Percentiles rank a stretch among this genome's conserved stretches.
phyloP scores from a whole-genome alignment of 2,113 vertebrate species.

The Pelvicachromis taeniatus region DNA sequence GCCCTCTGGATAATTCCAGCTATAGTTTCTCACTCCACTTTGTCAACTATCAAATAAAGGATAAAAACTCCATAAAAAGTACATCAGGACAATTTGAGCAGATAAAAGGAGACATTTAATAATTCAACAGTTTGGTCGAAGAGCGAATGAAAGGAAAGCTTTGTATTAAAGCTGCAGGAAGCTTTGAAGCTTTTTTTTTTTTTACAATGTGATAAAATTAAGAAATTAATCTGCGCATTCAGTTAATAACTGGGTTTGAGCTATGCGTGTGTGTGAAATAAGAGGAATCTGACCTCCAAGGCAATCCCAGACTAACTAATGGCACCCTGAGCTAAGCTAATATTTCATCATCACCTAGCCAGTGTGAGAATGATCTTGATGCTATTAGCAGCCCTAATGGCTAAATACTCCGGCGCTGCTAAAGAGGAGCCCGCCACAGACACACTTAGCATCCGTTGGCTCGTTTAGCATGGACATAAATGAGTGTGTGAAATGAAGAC shows the following conservation, averaged over 20 bases:
- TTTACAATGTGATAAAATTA: not conserved
- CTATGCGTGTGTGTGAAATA: not conserved
- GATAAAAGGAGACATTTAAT: not conserved
- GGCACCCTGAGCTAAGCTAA: conserved; percentile 52
- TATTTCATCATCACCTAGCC: conserved; percentile 65
- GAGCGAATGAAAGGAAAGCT: accelerated
- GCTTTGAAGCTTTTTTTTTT: not conserved
- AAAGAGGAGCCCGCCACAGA: conserved; percentile 44
- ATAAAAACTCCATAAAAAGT: not conserved
- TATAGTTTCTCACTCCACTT: not conserved
- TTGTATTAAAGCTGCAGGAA: not conserved
- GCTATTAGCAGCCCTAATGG: conserved; percentile 65
- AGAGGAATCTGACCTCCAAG: conserved; percentile 57
- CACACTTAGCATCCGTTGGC: conserved; percentile 53
- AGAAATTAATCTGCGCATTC: conserved; percentile 4
- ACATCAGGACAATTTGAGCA: not conserved
- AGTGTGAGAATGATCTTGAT: conserved; percentile 55
- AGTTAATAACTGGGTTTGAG: conserved; percentile 32
- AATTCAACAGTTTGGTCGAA: not conserved
- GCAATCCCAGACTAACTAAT: conserved; percentile 56
- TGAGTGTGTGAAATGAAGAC: conserved; percentile 56
- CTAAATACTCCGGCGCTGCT: conserved; percentile 58
- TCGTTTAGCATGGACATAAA: conserved; percentile 55
- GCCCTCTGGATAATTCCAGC: not conserved
- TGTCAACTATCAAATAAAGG: not conserved